Conservation (phyloP, 2,113 vertebrate species). For the Variabilichromis moorii region DNA sequence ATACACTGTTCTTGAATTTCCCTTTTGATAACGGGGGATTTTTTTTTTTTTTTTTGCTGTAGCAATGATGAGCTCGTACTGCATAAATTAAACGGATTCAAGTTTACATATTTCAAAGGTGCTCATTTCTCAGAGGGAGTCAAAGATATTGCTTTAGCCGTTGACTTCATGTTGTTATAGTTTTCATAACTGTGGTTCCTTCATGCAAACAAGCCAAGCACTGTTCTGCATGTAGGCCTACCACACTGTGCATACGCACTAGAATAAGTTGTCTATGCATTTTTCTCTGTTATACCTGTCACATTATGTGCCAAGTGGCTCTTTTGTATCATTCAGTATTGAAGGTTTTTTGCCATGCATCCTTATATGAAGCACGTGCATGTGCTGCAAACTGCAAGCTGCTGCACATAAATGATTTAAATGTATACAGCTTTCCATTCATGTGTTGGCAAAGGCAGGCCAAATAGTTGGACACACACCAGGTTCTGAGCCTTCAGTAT, state of each 20-base stretch:
- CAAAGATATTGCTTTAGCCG: not conserved
- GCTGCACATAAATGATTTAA: not conserved
- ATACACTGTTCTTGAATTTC: conserved; percentile 23
- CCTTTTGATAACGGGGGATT: conserved; percentile 20
- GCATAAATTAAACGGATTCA: not conserved
- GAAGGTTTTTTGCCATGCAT: not conserved
- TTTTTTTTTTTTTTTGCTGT: not conserved
- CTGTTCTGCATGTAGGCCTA: not conserved
- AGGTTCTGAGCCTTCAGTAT: conserved; percentile 51
- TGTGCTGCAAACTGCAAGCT: not conserved
- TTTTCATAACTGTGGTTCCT: not conserved
- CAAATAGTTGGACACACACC: conserved; percentile 48
- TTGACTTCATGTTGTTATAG: not conserved
- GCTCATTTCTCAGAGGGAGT: not conserved
- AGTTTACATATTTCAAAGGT: conserved; percentile 2
- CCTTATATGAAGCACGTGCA: not conserved
- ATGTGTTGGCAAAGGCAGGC: conserved; percentile 14
- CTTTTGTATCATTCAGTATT: not conserved
- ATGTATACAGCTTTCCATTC: not conserved
- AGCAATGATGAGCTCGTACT: not conserved
- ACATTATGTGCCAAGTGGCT: not conserved
- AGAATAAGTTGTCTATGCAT: not conserved
- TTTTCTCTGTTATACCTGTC: not conserved
- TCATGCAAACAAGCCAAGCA: not conserved
- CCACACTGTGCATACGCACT: not conserved